Conservation (phyloP, 1,140 invertebrate genomes). For the Bombus huntii region DNA sequence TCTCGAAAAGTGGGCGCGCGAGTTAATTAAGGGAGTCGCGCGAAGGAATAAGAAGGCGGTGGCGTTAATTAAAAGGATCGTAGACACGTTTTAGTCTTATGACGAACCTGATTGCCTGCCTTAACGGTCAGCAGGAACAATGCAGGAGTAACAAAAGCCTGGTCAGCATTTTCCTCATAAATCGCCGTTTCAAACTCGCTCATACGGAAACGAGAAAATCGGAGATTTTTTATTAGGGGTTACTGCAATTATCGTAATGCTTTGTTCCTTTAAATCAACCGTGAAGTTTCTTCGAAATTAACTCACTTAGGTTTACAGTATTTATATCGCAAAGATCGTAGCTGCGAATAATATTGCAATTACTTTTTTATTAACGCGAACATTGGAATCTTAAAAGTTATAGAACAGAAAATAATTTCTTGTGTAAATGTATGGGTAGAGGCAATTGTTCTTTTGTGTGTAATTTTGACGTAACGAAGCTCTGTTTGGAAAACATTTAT, state of each 20-base stretch:
- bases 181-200: background rate
- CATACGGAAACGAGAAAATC: background rate
- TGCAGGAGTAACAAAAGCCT: no score
- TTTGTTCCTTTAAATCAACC: background rate
- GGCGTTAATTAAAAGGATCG: conserved; percentile 49
- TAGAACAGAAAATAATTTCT: no score
- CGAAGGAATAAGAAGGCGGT: conserved; percentile 19
- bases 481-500: no score
- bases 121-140: background rate
- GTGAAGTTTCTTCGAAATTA: no score
- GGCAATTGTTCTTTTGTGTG: no score
- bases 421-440: no score
- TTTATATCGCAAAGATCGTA: no score
- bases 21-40: conserved; percentile 46
- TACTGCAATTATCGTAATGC: background rate
- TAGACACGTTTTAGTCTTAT: conserved; percentile 30
- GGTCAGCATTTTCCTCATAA: background rate
- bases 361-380: no score
- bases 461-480: no score
- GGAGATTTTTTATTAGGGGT: no score
- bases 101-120: conserved; percentile 33
- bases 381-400: no score
- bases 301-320: rapidly evolving
- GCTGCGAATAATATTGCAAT: no score
- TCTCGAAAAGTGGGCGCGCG: background rate